Base-by-base conservation (phyloP, 92 coral and sea anemone species). In the Montipora capitata region DNA sequence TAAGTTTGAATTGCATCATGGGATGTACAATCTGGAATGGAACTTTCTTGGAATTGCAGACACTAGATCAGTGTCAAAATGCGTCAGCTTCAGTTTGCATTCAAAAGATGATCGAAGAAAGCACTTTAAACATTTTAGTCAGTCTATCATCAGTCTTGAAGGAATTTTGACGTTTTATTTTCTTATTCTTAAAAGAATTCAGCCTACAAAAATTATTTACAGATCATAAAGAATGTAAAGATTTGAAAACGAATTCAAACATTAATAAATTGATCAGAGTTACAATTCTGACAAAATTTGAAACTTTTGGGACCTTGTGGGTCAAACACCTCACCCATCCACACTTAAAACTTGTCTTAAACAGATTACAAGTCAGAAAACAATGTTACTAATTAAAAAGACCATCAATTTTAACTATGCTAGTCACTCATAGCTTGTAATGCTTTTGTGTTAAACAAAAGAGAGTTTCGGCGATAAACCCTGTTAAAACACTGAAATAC, bases 391-490 rank as follows among this genome's bases (percentile, higher is more conserved):
- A 4, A 9, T 16, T 16, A n/a, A n/a, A 56, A 56, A 56, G n/a
- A 14, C 12, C 14, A 56, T 56, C 95, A 67, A 88, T 85, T 0
- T 88, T 89, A 1, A 45, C 52, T n/a, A n/a, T n/a, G n/a, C n/a
- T n/a, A n/a, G n/a, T n/a, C n/a, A n/a, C n/a, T n/a, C n/a, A n/a
- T n/a, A n/a, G n/a, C n/a, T n/a, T n/a, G n/a, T n/a, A n/a, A n/a
- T n/a, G n/a, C n/a, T n/a, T n/a, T n/a, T n/a, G n/a, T n/a, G n/a
- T n/a, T n/a, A n/a, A n/a, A n/a, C n/a, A n/a, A n/a, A n/a, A n/a
- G n/a, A n/a, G n/a, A 45, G 52, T 45, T 45, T 45, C 52, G 2
- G 27, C 5, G 20, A 15, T 10, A 14, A 1, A n/a, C 66, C 18
- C 13, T 14, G 27, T 61, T 14, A n/a, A 64, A 27, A 6, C 9